Evolutionary conservation across 1,140 invertebrate species (phyloP).

Genomic region (Neodiprion lecontei): DNA sequence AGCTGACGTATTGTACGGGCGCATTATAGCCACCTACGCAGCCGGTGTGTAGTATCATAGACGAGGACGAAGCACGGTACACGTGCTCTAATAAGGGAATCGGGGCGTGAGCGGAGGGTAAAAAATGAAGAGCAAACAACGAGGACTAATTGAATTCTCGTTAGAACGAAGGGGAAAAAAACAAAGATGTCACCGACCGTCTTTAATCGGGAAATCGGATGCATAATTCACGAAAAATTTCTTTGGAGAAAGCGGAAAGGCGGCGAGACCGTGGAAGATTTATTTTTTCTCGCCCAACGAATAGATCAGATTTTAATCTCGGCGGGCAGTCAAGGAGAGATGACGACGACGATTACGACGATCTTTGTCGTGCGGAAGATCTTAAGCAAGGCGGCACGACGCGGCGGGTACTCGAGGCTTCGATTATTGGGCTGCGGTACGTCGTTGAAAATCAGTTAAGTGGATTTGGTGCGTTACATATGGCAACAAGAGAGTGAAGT

Average conservation of each 20-base stretch:
- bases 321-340: not conserved
- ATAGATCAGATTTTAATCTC: not conserved
- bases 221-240: no score
- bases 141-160: no score
- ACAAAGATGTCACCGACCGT: not conserved
- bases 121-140: no score
- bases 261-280: no score
- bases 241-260: no score
- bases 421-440: not conserved
- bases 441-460: conserved; percentile 6
- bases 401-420: not conserved
- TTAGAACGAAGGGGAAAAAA: no score
- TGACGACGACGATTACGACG: no score
- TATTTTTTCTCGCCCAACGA: no score
- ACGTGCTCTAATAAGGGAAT: not conserved
- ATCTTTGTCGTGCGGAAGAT: not conserved
- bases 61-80: not conserved
- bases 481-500: not conserved
- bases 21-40: no score
- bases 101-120: no score
- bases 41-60: not conserved
- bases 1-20: no score
- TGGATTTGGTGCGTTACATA: conserved; percentile 7
- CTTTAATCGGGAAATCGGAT: not conserved
- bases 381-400: not conserved